These are phyloP conservation scores for Urophycis tenuis DNA, from an alignment of 2,797 vertebrate species.

Conservation along the genomic window DNA sequence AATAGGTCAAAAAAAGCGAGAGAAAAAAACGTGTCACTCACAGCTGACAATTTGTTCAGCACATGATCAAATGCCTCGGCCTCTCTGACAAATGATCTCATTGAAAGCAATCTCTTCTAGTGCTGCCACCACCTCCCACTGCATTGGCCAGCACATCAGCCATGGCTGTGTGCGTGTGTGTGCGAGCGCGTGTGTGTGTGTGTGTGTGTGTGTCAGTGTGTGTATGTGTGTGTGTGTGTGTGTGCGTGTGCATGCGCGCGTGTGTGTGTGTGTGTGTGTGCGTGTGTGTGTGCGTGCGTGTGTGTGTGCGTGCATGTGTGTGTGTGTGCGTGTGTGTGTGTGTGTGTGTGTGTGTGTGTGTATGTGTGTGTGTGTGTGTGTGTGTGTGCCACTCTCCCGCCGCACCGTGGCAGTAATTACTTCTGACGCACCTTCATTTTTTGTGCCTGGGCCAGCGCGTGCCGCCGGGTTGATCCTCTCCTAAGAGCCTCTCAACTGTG, in stretches of 20 bases:
- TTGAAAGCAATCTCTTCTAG: conserved; percentile 3
- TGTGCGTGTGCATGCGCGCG: not conserved
- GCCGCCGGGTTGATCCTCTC: conserved; percentile 1
- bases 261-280: too few species aligned
- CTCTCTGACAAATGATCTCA: conserved; percentile 8
- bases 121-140: not conserved
- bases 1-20: not conserved
- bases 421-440: conserved; percentile 6
- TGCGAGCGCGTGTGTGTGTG: not conserved
- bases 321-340: too few species aligned
- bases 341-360: too few species aligned
- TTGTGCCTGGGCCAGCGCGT: not conserved
- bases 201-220: not conserved
- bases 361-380: too few species aligned
- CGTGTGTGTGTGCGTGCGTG: too few species aligned
- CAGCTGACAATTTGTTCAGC: not conserved
- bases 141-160: not conserved
- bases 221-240: not conserved
- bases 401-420: conserved; percentile 16
- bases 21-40: not conserved
- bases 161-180: too few species aligned
- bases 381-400: not conserved
- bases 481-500: conserved; percentile 14
- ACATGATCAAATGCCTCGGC: conserved; percentile 9
- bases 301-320: too few species aligned